Conservation (phyloP, 2,888 invertebrate species). For the Argyresthia albistria region DNA sequence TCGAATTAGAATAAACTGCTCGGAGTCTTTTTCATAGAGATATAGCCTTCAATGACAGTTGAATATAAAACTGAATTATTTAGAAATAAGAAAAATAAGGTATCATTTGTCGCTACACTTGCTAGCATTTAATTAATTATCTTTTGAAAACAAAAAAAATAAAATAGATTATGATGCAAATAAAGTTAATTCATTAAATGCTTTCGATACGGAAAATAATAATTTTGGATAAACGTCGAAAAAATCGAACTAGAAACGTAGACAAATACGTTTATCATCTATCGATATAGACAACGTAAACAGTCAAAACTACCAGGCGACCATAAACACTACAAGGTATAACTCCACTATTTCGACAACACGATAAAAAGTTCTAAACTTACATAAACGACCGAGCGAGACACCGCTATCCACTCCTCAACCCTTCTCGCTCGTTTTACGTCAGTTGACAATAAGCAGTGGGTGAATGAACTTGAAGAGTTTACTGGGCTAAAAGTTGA, state of each 20-base stretch:
- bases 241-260: neutral
- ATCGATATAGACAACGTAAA: conserved; percentile 64
- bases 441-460: conserved; percentile 69
- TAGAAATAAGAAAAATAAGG: too few species aligned
- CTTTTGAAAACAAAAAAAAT: too few species aligned
- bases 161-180: too few species aligned
- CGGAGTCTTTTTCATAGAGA: too few species aligned
- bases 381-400: conserved; percentile 46
- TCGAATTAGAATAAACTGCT: too few species aligned
- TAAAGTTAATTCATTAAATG: too few species aligned
- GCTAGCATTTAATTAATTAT: too few species aligned
- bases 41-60: too few species aligned
- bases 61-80: too few species aligned
- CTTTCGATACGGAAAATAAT: too few species aligned
- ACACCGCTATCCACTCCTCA: conserved; percentile 39
- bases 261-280: conserved; percentile 35
- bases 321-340: conserved; percentile 47
- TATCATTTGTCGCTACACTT: too few species aligned
- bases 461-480: conserved; percentile 71
- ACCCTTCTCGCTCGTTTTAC: conserved; percentile 51
- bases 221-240: too few species aligned
- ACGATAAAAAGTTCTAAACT: conserved; percentile 65
- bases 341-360: conserved; percentile 52
- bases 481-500: conserved; percentile 74
- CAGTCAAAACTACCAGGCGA: conserved; percentile 64